Evolutionary conservation across 2,113 vertebrate species (phyloP), one percentile per base, ranked within the genome.

Genomic region (Phyllostomus discolor): DNA sequence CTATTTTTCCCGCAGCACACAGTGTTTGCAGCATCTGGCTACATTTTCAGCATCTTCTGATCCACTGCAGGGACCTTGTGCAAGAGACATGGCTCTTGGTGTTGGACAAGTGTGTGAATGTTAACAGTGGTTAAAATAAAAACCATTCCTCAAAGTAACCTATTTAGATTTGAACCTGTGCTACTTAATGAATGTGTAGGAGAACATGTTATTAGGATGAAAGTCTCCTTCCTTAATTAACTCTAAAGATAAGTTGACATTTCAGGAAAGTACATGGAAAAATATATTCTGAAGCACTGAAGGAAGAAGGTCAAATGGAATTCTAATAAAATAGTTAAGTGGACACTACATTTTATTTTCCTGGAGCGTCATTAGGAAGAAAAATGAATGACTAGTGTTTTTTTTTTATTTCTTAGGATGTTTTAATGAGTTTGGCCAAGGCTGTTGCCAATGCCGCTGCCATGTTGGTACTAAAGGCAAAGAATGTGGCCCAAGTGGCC

Each of bases 341-440:
- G 7, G 28, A 46, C 10, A 26, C 9, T 24, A 78, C 6, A 26
- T 78, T 91, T 86, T 54, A 41, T 89, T 86, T 85, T 90, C 38
- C 5, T 72, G 46, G 79, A 62, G 48, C 20, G 7, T 67, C 3
- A 83, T 76, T 81, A 35, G 66, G 66, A 85, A 62, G 38, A 59
- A 83, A 57, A 46, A 38, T 24, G 16, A 94, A 31, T 90, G 31
- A 66, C 33, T 22, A 1, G 2, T 31, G 11, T 7, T 15, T 62
- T 22, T 73, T 43, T 41, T 76, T 62, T 57, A 10, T 94, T 96
- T 97, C 52, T 96, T 98, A 99, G 99, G 99, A 99, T 95, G 99
- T 99, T 67, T 98, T 99, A 98, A 99, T 99, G 99, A 99, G 99
- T 98, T 98, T 99, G 98, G 99, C 99, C 97, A 99, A 99, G 98